Percentiles rank a stretch among this genome's conserved stretches.
Evolutionary conservation across 2,113 vertebrate genomes (phyloP).

Genomic region (Puffinus mauretanicus): DNA sequence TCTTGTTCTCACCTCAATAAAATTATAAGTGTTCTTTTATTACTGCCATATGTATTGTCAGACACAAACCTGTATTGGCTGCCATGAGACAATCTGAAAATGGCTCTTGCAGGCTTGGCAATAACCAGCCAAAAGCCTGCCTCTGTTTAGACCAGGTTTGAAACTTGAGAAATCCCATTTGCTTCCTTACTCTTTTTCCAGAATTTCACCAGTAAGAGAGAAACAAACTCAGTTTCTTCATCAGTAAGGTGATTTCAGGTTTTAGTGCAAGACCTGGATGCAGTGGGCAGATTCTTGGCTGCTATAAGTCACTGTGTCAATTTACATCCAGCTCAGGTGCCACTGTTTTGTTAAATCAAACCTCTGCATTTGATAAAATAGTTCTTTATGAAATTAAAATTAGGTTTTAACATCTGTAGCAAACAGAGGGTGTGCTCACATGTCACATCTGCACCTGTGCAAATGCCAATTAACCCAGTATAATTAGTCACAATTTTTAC

Average conservation of each 20-base stretch:
- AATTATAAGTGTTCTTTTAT: not conserved
- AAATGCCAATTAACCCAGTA: constrained; percentile 40
- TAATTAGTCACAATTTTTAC: constrained; percentile 46
- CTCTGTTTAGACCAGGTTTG: not conserved
- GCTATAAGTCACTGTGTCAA: not conserved
- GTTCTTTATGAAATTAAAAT: constrained; percentile 27
- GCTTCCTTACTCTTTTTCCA: not conserved
- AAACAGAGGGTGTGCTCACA: not conserved
- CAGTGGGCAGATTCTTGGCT: not conserved
- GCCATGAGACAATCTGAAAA: not conserved
- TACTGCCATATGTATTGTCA: not conserved
- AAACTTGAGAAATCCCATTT: not conserved
- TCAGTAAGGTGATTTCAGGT: not conserved
- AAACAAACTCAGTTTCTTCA: not conserved
- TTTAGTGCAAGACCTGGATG: not conserved
- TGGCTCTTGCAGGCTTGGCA: not conserved
- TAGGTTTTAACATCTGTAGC: constrained; percentile 45
- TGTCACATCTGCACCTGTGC: constrained; percentile 45
- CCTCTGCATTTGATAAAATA: not conserved
- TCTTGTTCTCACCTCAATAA: not conserved
- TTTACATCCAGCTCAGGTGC: not conserved
- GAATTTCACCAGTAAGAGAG: not conserved
- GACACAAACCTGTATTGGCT: not conserved
- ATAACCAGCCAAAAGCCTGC: not conserved
- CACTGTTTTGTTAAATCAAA: not conserved